phyloP scores from a whole-genome alignment of 2,113 vertebrate genomes.

The Cygnus atratus region DNA sequence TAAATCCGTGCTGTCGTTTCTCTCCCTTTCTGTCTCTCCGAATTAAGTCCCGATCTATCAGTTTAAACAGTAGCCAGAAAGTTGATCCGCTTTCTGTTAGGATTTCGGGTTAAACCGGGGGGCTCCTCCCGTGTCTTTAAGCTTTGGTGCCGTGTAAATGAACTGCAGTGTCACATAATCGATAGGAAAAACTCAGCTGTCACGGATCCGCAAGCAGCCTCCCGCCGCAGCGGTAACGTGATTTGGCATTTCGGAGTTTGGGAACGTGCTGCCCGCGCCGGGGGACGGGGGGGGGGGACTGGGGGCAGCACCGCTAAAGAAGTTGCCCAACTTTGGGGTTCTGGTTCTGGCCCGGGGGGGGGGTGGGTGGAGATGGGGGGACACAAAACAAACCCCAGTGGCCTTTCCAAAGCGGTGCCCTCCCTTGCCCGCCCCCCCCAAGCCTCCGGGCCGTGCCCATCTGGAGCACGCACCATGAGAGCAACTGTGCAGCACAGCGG shows the following conservation, averaged over 20 bases:
- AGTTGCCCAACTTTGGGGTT: conserved; percentile 38
- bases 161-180: conserved; percentile 89
- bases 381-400: conserved; percentile 53
- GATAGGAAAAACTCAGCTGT: conserved; percentile 87
- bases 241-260: conserved; percentile 78
- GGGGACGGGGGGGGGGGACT: neutral
- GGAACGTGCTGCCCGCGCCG: conserved; percentile 46
- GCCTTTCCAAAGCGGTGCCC: neutral
- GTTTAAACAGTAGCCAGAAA: conserved; percentile 54
- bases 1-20: conserved; percentile 57
- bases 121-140: conserved; percentile 59
- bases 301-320: neutral
- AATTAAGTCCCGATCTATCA: conserved; percentile 64
- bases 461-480: conserved; percentile 55
- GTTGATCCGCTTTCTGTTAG: conserved; percentile 60
- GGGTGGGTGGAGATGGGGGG: no score
- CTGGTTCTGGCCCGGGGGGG: conserved; percentile 1
- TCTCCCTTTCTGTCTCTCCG: conserved; percentile 57
- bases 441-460: conserved; percentile 58
- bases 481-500: conserved; percentile 34
- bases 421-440: neutral
- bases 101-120: conserved; percentile 45
- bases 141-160: conserved; percentile 76
- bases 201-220: conserved; percentile 80
- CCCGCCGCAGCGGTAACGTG: conserved; percentile 74